A percentile compares a stretch with the other conserved stretches of the same genome.
phyloP scores from a whole-genome alignment of 2,113 vertebrate species.

The Clupea harengus region DNA sequence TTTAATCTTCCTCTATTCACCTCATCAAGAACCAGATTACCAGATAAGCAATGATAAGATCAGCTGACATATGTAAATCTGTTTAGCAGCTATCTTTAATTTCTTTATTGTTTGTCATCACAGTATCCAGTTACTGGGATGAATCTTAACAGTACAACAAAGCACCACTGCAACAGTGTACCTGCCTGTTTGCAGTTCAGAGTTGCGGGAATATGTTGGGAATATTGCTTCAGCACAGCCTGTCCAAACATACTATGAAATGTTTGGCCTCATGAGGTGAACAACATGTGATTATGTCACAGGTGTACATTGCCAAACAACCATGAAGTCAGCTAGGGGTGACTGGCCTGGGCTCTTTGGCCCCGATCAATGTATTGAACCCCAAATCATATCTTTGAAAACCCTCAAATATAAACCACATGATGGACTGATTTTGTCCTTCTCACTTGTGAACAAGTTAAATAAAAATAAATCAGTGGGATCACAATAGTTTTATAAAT shows the following conservation, averaged over 20 bases:
- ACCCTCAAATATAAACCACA: neutral
- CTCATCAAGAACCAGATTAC: neutral
- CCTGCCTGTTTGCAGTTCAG: neutral
- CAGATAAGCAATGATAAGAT: neutral
- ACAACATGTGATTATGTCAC: constrained; percentile 7
- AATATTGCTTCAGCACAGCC: neutral
- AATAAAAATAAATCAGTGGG: too few species aligned
- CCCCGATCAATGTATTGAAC: neutral
- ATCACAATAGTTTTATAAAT: too few species aligned
- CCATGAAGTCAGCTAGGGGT: neutral
- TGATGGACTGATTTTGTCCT: too few species aligned
- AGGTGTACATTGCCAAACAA: constrained; percentile 1
- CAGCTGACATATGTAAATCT: neutral
- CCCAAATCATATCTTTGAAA: neutral
- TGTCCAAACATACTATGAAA: neutral
- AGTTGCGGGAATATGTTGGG: neutral
- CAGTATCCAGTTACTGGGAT: neutral
- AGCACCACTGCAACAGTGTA: neutral
- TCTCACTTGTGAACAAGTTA: too few species aligned
- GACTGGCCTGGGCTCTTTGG: neutral
- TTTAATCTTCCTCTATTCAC: neutral
- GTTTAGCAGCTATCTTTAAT: neutral
- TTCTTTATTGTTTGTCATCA: neutral
- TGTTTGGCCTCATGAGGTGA: neutral
- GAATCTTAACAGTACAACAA: neutral